Conservation (phyloP, 2,888 invertebrate genomes). For the Malachius bipustulatus region DNA sequence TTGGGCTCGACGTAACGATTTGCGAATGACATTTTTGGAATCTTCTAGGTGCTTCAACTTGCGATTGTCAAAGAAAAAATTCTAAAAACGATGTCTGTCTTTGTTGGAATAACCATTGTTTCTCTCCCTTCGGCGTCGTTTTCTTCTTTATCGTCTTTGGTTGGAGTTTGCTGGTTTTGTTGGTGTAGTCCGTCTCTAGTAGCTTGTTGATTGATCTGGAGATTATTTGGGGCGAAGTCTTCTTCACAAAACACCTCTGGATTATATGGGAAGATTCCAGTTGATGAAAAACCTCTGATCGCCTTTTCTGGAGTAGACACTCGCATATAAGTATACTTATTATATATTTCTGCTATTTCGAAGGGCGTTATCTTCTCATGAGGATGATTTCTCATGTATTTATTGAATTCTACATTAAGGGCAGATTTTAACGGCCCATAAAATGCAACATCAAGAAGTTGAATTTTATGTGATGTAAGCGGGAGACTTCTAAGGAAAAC, state of each 20-base stretch:
- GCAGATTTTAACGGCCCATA: constrained; percentile 5
- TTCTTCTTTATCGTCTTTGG: not conserved
- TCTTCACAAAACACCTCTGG: constrained; percentile 10
- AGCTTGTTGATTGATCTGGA: too few species aligned
- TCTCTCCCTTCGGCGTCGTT: constrained; percentile 2
- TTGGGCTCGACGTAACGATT: not conserved
- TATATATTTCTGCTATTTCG: constrained; percentile 10
- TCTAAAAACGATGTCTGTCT: not conserved
- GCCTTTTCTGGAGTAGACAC: constrained; percentile 11
- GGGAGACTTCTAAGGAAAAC: not conserved
- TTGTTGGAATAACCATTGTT: not conserved
- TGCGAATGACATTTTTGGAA: constrained; percentile 1
- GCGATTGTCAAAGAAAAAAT: not conserved
- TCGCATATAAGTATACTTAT: constrained; percentile 9
- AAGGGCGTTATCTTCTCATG: constrained; percentile 9
- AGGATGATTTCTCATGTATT: constrained; percentile 9
- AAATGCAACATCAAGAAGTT: constrained; percentile 4
- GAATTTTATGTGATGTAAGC: not conserved
- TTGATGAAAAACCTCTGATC: constrained; percentile 8
- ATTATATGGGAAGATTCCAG: constrained; percentile 10
- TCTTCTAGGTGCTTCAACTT: not conserved
- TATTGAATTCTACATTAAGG: constrained; percentile 3
- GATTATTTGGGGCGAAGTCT: constrained; percentile 9
- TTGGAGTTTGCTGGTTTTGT: not conserved
- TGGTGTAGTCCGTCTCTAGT: constrained; percentile 1